Evolutionary conservation across 2,113 vertebrate genomes (phyloP), one percentile per base, ranked within the genome.

Genomic region (Bos indicus): DNA sequence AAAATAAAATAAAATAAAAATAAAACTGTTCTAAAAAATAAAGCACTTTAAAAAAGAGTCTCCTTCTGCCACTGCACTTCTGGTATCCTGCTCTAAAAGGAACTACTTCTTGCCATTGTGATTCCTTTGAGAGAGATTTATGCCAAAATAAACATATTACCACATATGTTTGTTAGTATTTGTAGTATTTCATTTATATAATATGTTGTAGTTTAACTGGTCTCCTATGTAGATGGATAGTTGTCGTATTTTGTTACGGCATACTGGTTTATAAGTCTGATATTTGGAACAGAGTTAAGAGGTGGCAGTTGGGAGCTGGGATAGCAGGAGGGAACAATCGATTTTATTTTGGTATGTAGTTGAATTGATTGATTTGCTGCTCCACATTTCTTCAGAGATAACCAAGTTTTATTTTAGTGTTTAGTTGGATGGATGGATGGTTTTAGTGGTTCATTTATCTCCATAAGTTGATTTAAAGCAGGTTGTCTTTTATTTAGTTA

Each of bases 71-170:
- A 60, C 26, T 88, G 57, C 91, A 88, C 21, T 26, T 33, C 7
- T 59, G 48, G 1, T 94, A n/a, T 3, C 48, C 60, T 95, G 17
- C 28, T 81, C 54, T 51, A 46, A 88, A 91, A 56, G n/a, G 25
- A 92, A 74, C 64, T 28, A 82, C 30, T 92, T 81, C 16, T 78
- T 95, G 23, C 36, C 21, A 36, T 94, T 64, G 17, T 71, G 91
- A 90, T 40, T 92, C 23, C 51, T 96, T 91, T 95, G n/a, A 91
- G 74, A 92, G 46, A 59, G 1, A 78, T 67, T 93, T 96, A 80
- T 78, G 33, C 43, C 43, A 82, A 13, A 94, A 36, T 74, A 81
- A 90, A 81, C n/a, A 3, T 36, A n/a, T 77, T n/a, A 64, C n/a
- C 36, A 52, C 40, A 52, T 23, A 14, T 14, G 17, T 83, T 86